Base-by-base conservation (phyloP, 2,888 invertebrate genomes). In the Arrhopalites spinosus region DNA sequence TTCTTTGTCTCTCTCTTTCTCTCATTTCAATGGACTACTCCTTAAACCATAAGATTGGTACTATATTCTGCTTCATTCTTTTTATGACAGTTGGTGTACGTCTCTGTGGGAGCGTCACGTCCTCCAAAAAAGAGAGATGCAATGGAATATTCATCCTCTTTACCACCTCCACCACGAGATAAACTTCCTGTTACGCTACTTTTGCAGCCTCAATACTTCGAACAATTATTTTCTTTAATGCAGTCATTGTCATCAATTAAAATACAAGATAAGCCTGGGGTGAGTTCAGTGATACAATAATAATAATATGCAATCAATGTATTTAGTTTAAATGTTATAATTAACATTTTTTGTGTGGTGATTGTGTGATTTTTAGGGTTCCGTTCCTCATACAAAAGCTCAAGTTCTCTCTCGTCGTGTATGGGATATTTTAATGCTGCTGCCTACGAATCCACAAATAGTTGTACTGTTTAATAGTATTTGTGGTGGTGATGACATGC, bases 351-450 rank as follows among this genome's bases (percentile, higher is more conserved):
- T n/a, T 66, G 15, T 59, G n/a, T 53, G n/a, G 11, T 59, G 17
- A 66, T 45, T 43, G 13, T 43, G 3, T 66, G 2, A 20, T 66
- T 73, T 17, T 75, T 69, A 92, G 89, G 89, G 90, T 78, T 88
- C 88, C 45, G 88, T 91, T 77, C 91, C 93, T 0, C 93, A 94
- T 83, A 93, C 93, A 1, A 94, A 93, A 87, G 95, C 95, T 0
- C 94, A 95, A 85, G 90, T 95, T 0, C 86, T 96, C 68, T 96
- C 96, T 0, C 89, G 96, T 43, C 90, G 95, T 61, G 96, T 97
- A 0, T 97, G 96, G 97, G 96, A 96, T 84, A 94, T 96, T 71
- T 87, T 97, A 29, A 95, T 95, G 85, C 89, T 96, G 78, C 88
- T 97, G 71, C 96, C 97, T 0, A 93, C 96, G 0, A 95, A 93